These are phyloP conservation scores for Coccyzus lansbergi DNA, from an alignment of 2,797 vertebrate species.

Conservation along the genomic window DNA sequence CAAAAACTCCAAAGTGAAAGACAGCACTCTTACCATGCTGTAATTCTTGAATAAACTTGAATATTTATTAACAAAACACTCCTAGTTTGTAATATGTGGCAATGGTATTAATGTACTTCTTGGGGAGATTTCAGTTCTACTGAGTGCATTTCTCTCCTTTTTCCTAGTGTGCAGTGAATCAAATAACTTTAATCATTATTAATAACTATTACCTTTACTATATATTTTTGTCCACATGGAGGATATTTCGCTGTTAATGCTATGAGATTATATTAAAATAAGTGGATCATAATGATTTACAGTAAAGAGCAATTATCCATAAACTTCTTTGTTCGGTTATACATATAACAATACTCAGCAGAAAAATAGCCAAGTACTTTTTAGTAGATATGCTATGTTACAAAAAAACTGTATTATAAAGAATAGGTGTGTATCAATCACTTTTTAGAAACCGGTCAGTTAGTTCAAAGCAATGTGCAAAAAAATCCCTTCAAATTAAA, in stretches of 20 bases:
- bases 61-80: neutral
- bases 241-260: constrained; percentile 84
- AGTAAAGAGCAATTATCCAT: neutral
- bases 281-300: neutral
- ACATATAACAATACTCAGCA: neutral
- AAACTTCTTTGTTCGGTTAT: neutral
- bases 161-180: constrained; percentile 69
- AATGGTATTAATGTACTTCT: constrained; percentile 59
- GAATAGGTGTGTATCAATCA: neutral
- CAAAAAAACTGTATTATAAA: neutral
- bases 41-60: neutral
- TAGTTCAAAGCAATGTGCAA: neutral
- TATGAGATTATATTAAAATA: constrained; percentile 16
- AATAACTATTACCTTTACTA: constrained; percentile 83
- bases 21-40: neutral
- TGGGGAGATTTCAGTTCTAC: constrained; percentile 83
- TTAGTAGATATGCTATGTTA: neutral
- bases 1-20: neutral
- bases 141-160: neutral
- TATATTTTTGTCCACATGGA: constrained; percentile 83
- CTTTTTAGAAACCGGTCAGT: neutral
- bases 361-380: neutral
- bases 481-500: neutral
- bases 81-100: neutral
- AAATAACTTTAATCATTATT: constrained; percentile 81